Base-by-base conservation (phyloP, 2,113 vertebrate genomes). In the Rana temporaria region DNA sequence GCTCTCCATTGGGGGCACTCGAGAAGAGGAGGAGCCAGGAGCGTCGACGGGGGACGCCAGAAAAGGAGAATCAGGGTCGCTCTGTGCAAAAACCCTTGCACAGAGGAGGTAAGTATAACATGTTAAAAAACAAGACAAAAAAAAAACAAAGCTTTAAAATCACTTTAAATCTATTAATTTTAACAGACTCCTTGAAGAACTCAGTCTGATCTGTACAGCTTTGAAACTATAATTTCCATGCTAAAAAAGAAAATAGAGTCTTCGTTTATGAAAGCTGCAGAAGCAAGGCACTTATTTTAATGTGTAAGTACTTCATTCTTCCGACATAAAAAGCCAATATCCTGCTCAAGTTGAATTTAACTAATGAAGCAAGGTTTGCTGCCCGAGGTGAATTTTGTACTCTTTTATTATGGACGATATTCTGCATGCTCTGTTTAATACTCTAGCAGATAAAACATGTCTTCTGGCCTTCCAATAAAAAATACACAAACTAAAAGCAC, bases 371-470 rank as follows among this genome's bases (percentile, higher is more conserved):
- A 65, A 26, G 80, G 80, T 73, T 75, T 67, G 52, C 34, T 75
- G 70, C 80, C 72, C 57, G 80, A 74, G 80, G 80, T 75, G 17
- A 7, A 57, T 66, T 82, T 74, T 82, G 80, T 82, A 57, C 80
- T 75, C 60, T 64, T 65, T 74, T 82, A 74, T 74, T 67, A 72
- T 64, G 69, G 70, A 24, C 20, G 26, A 74, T 74, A 82, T 74
- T 82, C 63, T 82, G 70, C 71, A 82, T 82, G 80, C 70, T 82
- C 70, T 74, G 80, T 56, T 82, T 82, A 74, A 30, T 73, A 18
- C 79, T 66, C 60, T 57, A 59, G 57, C 60, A 55, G 52, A 82
- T 75, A 60, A 82, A 81, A 74, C 53, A 64, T 82, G 70, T 66
- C 70, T 64, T n/a, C 26, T 81, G 79, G 67, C 79, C 73, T 73